Conservation (phyloP, 2,113 vertebrate genomes). For the Lanius collurio region DNA sequence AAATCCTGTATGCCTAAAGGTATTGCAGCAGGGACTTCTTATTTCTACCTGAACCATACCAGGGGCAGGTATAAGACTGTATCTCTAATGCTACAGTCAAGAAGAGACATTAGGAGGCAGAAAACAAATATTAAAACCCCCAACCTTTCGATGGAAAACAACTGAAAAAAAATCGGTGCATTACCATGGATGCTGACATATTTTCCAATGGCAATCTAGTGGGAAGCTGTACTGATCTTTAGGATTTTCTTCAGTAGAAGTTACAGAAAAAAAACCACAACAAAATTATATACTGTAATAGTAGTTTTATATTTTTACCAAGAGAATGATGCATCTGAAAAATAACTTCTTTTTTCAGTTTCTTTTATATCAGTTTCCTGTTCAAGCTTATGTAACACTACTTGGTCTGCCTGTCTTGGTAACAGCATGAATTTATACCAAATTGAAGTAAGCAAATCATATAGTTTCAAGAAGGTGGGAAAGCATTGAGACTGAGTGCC, state of each 20-base stretch:
- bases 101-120: background rate
- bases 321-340: background rate
- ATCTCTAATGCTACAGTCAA: background rate
- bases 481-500: background rate
- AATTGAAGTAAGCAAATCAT: background rate
- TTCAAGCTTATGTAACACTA: background rate
- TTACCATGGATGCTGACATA: background rate
- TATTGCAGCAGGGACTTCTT: background rate
- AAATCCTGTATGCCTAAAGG: background rate
- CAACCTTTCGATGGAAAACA: background rate
- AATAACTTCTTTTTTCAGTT: background rate
- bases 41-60: background rate
- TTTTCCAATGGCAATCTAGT: background rate
- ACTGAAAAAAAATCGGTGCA: background rate
- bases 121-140: background rate
- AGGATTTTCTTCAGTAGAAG: background rate
- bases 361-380: background rate
- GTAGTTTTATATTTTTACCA: background rate
- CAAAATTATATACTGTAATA: background rate
- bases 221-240: background rate
- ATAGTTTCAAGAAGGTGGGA: background rate
- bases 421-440: background rate
- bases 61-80: background rate
- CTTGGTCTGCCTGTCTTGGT: background rate
- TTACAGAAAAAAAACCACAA: background rate